Evolutionary conservation across 2,888 invertebrate genomes (phyloP).

Genomic region (Athripsodes cinereus): DNA sequence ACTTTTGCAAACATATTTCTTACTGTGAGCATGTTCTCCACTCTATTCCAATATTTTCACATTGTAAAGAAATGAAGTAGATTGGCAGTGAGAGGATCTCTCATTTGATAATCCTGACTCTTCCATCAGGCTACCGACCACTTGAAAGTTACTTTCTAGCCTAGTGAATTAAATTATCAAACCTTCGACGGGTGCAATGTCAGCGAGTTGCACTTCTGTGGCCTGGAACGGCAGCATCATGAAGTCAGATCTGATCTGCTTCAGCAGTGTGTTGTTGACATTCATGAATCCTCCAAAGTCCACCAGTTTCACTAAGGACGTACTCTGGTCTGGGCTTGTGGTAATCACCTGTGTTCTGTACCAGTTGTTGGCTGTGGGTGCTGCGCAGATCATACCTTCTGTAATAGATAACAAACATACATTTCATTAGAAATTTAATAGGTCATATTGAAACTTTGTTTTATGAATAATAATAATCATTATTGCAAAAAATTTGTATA

Average conservation of each 20-base stretch:
- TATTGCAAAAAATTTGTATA: too few species aligned
- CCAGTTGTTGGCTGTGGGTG: slow-evolving; percentile 81
- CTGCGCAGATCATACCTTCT: slow-evolving; percentile 86
- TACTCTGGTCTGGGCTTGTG: slow-evolving; percentile 61
- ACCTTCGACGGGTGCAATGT: slow-evolving; percentile 75
- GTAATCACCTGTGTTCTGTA: slow-evolving; percentile 78
- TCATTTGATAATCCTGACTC: too few species aligned
- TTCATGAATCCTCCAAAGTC: slow-evolving; percentile 93
- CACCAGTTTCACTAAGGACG: slow-evolving; percentile 79
- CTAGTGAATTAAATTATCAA: background rate
- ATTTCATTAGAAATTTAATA: too few species aligned
- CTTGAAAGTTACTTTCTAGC: too few species aligned
- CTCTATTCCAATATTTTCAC: too few species aligned
- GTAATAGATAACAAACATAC: slow-evolving; percentile 30
- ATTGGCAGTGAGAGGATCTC: too few species aligned
- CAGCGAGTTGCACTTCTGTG: slow-evolving; percentile 89
- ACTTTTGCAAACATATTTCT: too few species aligned
- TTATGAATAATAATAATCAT: too few species aligned
- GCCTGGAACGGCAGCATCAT: slow-evolving; percentile 96
- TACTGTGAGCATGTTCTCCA: too few species aligned
- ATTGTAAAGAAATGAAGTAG: too few species aligned
- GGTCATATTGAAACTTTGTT: too few species aligned
- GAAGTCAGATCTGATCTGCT: slow-evolving; percentile 92
- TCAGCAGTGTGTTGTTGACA: slow-evolving; percentile 68
- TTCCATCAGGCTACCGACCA: too few species aligned